These are phyloP conservation scores for Strongylocentrotus purpuratus DNA, from an alignment of 35 echinoderm and acorn worm species.

Conservation along the genomic window DNA sequence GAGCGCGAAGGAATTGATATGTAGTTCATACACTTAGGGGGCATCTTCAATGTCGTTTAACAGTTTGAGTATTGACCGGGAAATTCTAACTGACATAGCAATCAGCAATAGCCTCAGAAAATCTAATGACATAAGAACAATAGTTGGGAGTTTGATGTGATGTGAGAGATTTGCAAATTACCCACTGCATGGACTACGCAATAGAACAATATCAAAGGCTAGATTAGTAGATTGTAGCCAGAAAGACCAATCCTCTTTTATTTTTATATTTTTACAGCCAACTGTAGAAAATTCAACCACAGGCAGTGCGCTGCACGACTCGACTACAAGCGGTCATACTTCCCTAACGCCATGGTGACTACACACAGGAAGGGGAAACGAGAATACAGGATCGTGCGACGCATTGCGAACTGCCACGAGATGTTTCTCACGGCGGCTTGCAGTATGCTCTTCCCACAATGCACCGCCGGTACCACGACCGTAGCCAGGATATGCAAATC, in stretches of 20 bases:
- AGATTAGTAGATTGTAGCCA: no score
- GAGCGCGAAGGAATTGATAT: no score
- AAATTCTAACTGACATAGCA: no score
- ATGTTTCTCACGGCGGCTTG: background rate
- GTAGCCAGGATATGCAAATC: conserved; percentile 16
- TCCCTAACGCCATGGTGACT: conserved; percentile 32
- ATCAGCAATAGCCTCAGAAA: no score
- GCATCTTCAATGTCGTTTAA: no score
- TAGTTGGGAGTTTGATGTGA: no score
- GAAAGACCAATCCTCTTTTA: background rate
- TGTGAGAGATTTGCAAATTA: no score
- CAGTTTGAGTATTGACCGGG: no score
- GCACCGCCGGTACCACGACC: background rate
- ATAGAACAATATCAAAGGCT: no score
- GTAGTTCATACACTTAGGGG: no score
- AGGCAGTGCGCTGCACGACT: background rate
- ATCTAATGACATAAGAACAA: no score
- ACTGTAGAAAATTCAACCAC: background rate
- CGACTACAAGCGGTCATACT: conserved; percentile 32
- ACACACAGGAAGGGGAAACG: background rate
- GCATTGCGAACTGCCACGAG: conserved; percentile 25
- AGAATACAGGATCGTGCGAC: background rate
- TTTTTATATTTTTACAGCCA: background rate
- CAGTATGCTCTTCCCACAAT: conserved; percentile 38
- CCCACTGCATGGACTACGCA: no score